A percentile compares a stretch with the other conserved stretches of the same genome.
Conservation (phyloP, 2,113 vertebrate species). For the Equus przewalskii region DNA sequence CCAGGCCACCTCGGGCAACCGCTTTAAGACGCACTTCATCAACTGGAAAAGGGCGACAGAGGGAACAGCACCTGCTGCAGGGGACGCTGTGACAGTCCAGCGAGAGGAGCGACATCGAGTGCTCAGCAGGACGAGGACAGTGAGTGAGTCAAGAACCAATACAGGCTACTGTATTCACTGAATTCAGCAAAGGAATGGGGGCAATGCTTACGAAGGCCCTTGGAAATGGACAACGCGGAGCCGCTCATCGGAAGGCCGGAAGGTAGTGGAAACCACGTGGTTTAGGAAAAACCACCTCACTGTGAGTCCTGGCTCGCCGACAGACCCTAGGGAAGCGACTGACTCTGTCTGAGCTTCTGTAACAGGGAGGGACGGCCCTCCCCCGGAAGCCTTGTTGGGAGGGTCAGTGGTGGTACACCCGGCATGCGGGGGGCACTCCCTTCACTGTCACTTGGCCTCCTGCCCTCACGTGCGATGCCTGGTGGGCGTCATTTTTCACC, state of each 20-base stretch:
- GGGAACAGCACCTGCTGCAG: too few relatives aligned
- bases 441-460: not conserved
- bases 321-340: not conserved
- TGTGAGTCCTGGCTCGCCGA: not conserved
- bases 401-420: not conserved
- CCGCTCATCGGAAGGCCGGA: accelerated
- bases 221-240: accelerated
- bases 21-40: not conserved
- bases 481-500: accelerated
- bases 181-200: not conserved
- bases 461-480: not conserved
- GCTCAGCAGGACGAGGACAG: not conserved
- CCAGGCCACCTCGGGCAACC: not conserved
- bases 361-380: accelerated
- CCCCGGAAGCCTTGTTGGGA: accelerated
- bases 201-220: accelerated
- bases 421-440: accelerated
- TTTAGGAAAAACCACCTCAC: too few relatives aligned
- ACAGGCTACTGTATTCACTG: not conserved
- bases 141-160: accelerated
- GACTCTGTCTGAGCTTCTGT: not conserved
- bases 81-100: not conserved
- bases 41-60: not conserved
- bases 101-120: accelerated
- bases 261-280: accelerated